Conservation (phyloP, 2,113 vertebrate species). For the Oxyura jamaicensis region DNA sequence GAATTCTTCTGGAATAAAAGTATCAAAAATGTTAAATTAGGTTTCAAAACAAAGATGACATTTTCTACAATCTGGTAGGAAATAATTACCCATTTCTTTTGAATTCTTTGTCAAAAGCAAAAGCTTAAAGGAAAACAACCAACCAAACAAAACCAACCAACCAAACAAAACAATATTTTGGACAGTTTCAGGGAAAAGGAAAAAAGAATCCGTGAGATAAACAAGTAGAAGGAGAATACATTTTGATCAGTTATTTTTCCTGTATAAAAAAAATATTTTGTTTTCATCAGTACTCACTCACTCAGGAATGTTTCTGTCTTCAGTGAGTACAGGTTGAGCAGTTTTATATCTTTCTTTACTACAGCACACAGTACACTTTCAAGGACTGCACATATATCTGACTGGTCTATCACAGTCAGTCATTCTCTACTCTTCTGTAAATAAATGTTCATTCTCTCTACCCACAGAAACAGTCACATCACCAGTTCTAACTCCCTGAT, state of each 20-base stretch:
- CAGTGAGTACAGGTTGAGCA: not conserved
- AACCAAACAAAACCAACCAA: not conserved
- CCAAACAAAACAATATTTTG: too few relatives aligned
- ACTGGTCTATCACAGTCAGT: not conserved
- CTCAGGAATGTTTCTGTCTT: not conserved
- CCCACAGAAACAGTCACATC: not conserved
- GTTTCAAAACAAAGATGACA: not conserved
- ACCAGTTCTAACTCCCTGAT: not conserved
- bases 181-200: not conserved
- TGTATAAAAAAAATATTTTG: not conserved
- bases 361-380: not conserved
- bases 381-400: not conserved
- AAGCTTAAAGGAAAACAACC: not conserved
- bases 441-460: not conserved
- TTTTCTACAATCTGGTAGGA: not conserved
- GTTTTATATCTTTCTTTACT: not conserved
- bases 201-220: not conserved
- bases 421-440: not conserved
- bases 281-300: not conserved
- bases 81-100: not conserved
- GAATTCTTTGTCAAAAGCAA: not conserved
- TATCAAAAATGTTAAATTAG: not conserved
- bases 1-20: not conserved
- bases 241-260: not conserved
- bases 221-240: not conserved